Base-by-base conservation (phyloP, 2,113 vertebrate genomes). In the Corythaixoides concolor region DNA sequence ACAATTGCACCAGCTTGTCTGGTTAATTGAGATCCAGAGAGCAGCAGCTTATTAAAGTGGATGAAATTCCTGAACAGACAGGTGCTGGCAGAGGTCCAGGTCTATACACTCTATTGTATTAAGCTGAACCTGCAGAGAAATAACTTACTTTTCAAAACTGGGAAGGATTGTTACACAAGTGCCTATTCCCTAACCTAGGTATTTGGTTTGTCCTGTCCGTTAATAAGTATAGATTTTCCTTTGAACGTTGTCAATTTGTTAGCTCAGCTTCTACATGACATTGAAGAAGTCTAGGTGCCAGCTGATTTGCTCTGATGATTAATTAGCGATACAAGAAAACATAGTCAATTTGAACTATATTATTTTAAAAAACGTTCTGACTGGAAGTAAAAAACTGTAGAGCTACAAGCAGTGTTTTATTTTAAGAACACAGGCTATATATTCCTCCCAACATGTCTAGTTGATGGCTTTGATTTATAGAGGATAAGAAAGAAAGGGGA, bases 11-110 rank as follows among this genome's bases (percentile, higher is more conserved):
- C 79, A 96, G 85, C 88, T 92, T 96, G 87, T 91, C 79, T 94
- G 85, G 52, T 83, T 96, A 97, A 96, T 93, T 96, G 89, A 92
- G 93, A 97, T 92, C 90, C 86, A 85, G 85, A 95, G 86, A 89
- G 76, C 32, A 15, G 73, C 68, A 93, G 75, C 67, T 95, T 97
- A 89, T 93, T 95, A 97, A 97, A 97, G 96, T 96, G 85, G 75
- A 91, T 96, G 90, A 78, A 95, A 90, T 85, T 96, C 80, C 86
- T 78, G 72, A 97, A 88, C 89, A 82, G 95, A 95, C 96, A 95
- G 72, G 85, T 95, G 55, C 85, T 97, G 95, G 93, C 83, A 84
- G 49, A 58, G 30, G 75, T 89, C 96, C 96, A 97, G 70, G 23
- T 69, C 79, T 82, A 20, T 59, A 58, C 68, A 84, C 78, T 95